These are phyloP conservation scores for Callipepla californica DNA, from an alignment of 2,113 vertebrate genomes.

Conservation along the genomic window DNA sequence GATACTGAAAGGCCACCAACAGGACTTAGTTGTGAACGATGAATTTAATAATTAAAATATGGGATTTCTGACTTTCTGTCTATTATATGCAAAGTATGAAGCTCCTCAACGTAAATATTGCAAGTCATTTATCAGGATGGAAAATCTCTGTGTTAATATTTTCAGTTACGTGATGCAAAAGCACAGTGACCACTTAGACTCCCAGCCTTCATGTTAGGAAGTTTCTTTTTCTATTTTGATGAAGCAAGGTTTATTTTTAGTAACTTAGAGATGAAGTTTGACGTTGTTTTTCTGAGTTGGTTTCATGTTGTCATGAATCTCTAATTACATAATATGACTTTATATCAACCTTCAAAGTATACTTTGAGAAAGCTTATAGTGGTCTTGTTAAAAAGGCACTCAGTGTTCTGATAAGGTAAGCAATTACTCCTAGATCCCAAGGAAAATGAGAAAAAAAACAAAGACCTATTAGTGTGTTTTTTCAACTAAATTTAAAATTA, in stretches of 20 bases:
- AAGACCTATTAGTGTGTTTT: not conserved
- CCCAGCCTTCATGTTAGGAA: not conserved
- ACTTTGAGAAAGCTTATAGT: not conserved
- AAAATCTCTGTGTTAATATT: not conserved
- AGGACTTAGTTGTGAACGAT: not conserved
- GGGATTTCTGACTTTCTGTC: not conserved
- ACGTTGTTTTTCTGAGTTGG: not conserved
- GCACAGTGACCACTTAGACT: not conserved
- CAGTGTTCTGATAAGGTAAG: not conserved
- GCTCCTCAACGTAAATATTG: not conserved
- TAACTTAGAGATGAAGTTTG: not conserved
- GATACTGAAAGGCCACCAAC: no score
- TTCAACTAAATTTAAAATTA: not conserved
- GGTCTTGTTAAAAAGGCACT: not conserved
- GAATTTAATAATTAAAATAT: not conserved
- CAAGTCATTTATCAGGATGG: not conserved
- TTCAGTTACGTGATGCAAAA: not conserved
- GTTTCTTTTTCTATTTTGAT: not conserved
- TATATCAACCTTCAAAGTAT: not conserved
- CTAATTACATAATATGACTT: not conserved
- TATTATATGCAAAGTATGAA: not conserved
- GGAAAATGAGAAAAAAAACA: not conserved
- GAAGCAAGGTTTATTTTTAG: not conserved
- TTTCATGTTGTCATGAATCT: not conserved
- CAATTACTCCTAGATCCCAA: not conserved